Conservation (phyloP, 1,140 invertebrate genomes). For the Tetramorium simillimum region DNA sequence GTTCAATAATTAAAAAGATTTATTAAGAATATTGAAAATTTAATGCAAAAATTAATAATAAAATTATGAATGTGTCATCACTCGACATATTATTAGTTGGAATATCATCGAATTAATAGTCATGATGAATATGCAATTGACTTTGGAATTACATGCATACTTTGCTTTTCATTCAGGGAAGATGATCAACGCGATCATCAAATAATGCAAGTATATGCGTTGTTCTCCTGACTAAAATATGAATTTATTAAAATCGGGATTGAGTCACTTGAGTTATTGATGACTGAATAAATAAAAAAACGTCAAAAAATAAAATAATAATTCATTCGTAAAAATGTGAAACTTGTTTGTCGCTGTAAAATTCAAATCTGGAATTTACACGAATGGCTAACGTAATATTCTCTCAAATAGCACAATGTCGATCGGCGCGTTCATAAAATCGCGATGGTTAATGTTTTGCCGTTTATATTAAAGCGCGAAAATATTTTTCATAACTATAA, state of each 20-base stretch:
- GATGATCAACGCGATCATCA: not conserved
- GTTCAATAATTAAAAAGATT: not conserved
- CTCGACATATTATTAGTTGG: not conserved
- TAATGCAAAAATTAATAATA: not conserved
- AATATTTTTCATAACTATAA: constrained; percentile 34
- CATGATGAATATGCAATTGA: not conserved
- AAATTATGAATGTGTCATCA: not conserved
- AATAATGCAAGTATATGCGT: not conserved
- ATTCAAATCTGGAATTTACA: constrained; percentile 27
- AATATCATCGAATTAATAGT: constrained; percentile 1
- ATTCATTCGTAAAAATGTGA: constrained; percentile 39
- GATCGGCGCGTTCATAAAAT: constrained; percentile 30
- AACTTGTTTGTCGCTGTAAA: constrained; percentile 26
- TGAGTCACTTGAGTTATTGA: constrained; percentile 24
- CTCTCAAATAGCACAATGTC: constrained; percentile 32
- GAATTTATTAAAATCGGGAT: constrained; percentile 31
- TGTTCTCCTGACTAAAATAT: constrained; percentile 27
- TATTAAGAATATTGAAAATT: not conserved
- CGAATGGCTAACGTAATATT: constrained; percentile 24
- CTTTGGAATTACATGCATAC: not conserved
- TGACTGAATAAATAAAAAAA: constrained; percentile 51
- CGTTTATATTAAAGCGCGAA: constrained; percentile 7
- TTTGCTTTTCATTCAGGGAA: not conserved
- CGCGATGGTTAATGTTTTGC: constrained; percentile 14
- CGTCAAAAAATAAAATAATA: constrained; percentile 31